These are phyloP conservation scores for Typhlomys cinereus DNA, from an alignment of 2,113 vertebrate species.

Conservation along the genomic window DNA sequence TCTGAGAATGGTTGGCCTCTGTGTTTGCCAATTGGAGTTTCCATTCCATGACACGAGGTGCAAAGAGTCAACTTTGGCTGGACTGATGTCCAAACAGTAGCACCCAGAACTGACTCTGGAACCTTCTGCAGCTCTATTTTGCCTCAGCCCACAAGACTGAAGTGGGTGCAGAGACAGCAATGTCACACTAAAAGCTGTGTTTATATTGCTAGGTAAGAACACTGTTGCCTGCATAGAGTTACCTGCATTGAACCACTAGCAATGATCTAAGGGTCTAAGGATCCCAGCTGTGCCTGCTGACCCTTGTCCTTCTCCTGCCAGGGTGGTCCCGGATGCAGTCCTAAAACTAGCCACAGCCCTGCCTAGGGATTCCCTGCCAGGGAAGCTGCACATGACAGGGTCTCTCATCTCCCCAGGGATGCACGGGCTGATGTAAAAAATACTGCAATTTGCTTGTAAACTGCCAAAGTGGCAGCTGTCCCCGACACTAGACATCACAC, in stretches of 20 bases:
- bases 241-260: neutral
- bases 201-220: neutral
- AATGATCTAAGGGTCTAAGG: neutral
- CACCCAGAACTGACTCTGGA: neutral
- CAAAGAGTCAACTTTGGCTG: neutral
- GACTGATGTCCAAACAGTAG: neutral
- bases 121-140: neutral
- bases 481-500: neutral
- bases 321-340: neutral
- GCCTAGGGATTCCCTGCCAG: neutral
- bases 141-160: neutral
- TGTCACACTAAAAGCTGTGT: neutral
- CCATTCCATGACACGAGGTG: neutral
- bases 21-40: neutral
- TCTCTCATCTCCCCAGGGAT: neutral
- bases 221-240: neutral
- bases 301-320: rapidly evolving
- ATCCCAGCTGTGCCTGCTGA: rapidly evolving
- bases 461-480: conserved; percentile 40
- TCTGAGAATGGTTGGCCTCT: neutral
- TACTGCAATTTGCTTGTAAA: conserved; percentile 39
- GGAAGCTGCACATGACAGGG: neutral
- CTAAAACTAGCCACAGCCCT: neutral
- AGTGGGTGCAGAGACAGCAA: neutral
- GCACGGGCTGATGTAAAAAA: conserved; percentile 21